phyloP scores from a whole-genome alignment of 2,113 vertebrate genomes.

The Catharus fuscescens region DNA sequence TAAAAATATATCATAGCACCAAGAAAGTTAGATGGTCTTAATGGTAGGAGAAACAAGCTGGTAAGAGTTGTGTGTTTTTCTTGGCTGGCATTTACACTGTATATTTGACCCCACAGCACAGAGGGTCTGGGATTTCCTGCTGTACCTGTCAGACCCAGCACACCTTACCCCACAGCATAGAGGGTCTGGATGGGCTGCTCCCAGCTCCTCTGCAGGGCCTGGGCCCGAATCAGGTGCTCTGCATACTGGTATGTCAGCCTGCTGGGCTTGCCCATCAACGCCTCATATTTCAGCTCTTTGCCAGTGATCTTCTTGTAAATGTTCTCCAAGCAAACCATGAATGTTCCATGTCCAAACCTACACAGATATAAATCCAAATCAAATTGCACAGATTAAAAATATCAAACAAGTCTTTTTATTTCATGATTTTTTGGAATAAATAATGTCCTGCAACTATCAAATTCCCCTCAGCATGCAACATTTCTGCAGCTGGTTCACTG shows the following conservation, averaged over 20 bases:
- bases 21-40: not conserved
- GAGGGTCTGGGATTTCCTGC: conserved; percentile 62
- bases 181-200: conserved; percentile 77
- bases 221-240: conserved; percentile 83
- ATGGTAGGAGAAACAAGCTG: not conserved
- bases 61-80: not conserved
- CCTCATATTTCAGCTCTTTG: conserved; percentile 83
- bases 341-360: conserved; percentile 89
- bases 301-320: conserved; percentile 90
- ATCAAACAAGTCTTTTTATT: not conserved
- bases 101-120: conserved; percentile 82
- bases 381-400: not conserved
- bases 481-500: not conserved
- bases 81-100: not conserved
- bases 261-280: conserved; percentile 87
- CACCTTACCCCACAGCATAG: conserved; percentile 85
- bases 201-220: conserved; percentile 76
- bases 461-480: not conserved
- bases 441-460: not conserved
- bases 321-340: conserved; percentile 89
- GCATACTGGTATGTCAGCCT: conserved; percentile 87
- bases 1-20: fast-evolving
- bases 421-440: not conserved
- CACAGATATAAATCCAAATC: not conserved
- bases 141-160: fast-evolving